Base-by-base conservation (phyloP, 2,888 invertebrate species). In the Caenorhabditis sp. region DNA sequence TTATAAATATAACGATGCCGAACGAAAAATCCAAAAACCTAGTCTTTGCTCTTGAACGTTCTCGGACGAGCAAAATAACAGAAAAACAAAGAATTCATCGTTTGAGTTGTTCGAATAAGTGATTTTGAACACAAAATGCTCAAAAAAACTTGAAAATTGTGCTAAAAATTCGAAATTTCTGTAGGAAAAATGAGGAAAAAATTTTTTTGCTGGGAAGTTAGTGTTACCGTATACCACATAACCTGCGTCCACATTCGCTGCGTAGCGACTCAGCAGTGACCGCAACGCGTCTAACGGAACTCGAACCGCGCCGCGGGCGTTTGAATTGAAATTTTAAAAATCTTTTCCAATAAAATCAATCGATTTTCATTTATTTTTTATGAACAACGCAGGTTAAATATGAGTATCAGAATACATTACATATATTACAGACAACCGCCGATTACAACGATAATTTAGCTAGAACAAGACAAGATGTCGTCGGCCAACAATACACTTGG, bases 211-310 rank as follows among this genome's bases (percentile, higher is more conserved):
- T 22, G 13, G 15, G 15, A 46, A 55, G n/a, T 32, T 8, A 39
- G 26, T 32, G 22, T 15, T 32, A 53, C 52, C 63, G 53, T 62
- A 62, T 37, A 9, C 20, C 22, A 22, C 46, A 52, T 17, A 41
- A 66, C 74, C 65, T 74, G 74, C 74, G 32, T 59, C 61, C 66
- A 32, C 24, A 58, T 68, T 68, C 41, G 53, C 73, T 65, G 73
- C 58, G 73, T 46, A 59, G 63, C 73, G 52, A 59, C 73, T 65
- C 52, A 43, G 27, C 48, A 37, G 61, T 63, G 58, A 62, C 75
- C 75, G 75, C 75, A 53, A 43, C 63, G 68, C 75, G 32, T 7
- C 30, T 2, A 43, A 62, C 27, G 43, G 56, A 32, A 56, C 24
- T 45, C 35, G 43, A 35, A 22, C 1, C 43, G 11, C 27, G 15